These are phyloP conservation scores for Oryzias dopingdopingensis DNA, from an alignment of 2,797 vertebrate species.

Conservation along the genomic window DNA sequence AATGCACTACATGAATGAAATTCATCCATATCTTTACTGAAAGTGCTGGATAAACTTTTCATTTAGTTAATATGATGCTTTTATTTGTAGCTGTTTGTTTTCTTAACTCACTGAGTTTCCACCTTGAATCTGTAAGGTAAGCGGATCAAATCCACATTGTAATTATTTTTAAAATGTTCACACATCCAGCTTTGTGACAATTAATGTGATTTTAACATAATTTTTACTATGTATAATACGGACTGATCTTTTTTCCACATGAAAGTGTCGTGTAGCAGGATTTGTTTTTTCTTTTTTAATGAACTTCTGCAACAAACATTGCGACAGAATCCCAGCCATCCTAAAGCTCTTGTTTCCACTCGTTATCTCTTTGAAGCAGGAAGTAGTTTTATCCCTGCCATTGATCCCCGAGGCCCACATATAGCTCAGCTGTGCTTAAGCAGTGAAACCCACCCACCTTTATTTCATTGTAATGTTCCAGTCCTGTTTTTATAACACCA, in stretches of 20 bases:
- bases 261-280: slow-evolving; percentile 54
- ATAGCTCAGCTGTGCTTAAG: slow-evolving; percentile 54
- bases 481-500: slow-evolving; percentile 54
- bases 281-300: slow-evolving; percentile 40
- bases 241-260: slow-evolving; percentile 36
- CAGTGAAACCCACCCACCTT: slow-evolving; percentile 37
- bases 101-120: too few species aligned
- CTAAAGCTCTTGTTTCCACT: slow-evolving; percentile 13
- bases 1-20: too few species aligned
- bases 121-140: too few species aligned
- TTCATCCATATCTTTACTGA: too few species aligned
- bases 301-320: slow-evolving; percentile 29
- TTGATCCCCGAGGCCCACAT: slow-evolving; percentile 36
- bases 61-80: too few species aligned
- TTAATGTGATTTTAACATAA: too few species aligned
- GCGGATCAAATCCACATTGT: too few species aligned
- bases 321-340: slow-evolving; percentile 33
- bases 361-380: background rate
- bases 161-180: too few species aligned
- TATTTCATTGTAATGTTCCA: slow-evolving; percentile 50
- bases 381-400: slow-evolving; percentile 39
- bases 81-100: too few species aligned
- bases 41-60: too few species aligned
- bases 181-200: too few species aligned
- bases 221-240: too few species aligned